Base-by-base conservation (phyloP, 1,140 invertebrate species). In the Zaprionus tsacasi region DNA sequence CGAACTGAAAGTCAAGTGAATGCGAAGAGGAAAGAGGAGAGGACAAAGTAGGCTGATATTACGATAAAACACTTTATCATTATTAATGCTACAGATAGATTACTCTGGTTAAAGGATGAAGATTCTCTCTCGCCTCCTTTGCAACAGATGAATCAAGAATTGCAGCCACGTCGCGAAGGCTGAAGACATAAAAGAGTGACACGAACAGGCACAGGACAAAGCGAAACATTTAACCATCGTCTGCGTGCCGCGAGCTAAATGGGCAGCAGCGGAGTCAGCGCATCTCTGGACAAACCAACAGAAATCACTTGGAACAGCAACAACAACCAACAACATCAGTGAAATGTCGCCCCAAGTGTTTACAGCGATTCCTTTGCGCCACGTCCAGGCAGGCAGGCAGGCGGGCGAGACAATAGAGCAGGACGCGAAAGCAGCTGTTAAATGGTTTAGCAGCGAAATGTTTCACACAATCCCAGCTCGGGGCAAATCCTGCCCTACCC, bases 311-410 rank as follows among this genome's bases (percentile, higher is more conserved):
- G 52, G 12, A 55, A 55, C 21, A 30, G 30, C 52, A 21, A 21
- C 21, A 21, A 21, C 21, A 21, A 21, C n/a, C n/a, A n/a, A n/a
- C n/a, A n/a, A n/a, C n/a, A n/a, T n/a, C n/a, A 55, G 27, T 13
- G 27, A 55, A 27, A 55, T 55, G 27, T 30, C 52, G 52, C 52
- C 27, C 7, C 52, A 13, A 30, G 52, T 30, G 13, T 33, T 55
- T 30, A 55, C 52, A 55, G 52, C 52, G 27, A 55, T 55, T 55
- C 52, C 13, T 55, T 55, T 55, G 21, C 27, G 52, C 21, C 52
- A 12, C 11, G 50, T 21, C 52, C 13, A n/a, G 27, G n/a, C n/a
- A n/a, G n/a, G n/a, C n/a, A n/a, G n/a, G n/a, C n/a, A 6, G 6
- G 3, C 6, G 15, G 12, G 27, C 27, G 25, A 33, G 27, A 55